phyloP scores from a whole-genome alignment of 1,140 invertebrate species.

The Megalopta genalis region DNA sequence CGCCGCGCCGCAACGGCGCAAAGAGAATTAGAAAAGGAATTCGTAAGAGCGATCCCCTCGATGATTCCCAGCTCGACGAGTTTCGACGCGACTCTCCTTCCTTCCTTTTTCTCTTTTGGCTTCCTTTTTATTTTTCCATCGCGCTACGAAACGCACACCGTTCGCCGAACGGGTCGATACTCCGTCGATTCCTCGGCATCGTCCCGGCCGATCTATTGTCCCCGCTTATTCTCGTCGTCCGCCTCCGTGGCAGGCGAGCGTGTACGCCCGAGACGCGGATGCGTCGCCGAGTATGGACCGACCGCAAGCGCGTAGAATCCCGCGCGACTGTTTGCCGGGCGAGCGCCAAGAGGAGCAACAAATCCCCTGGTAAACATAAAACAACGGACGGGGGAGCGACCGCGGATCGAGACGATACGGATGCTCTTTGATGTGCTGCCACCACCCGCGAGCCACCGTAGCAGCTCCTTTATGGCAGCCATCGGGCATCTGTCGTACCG shows the following conservation, averaged over 20 bases:
- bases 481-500: conserved; percentile 77
- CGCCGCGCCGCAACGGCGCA: not conserved
- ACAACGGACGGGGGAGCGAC: conserved; percentile 22
- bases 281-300: conserved; percentile 22
- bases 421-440: conserved; percentile 63
- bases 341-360: conserved; percentile 42
- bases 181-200: not conserved
- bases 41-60: conserved; percentile 10
- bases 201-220: not conserved
- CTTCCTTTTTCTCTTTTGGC: not conserved
- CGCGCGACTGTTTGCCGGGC: conserved; percentile 30
- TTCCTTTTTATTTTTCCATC: too few species aligned
- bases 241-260: too few species aligned
- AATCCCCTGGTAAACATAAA: conserved; percentile 63
- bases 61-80: not conserved
- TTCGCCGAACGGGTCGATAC: not conserved
- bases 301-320: conserved; percentile 8
- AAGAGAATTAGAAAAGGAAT: conserved; percentile 37
- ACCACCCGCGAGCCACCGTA: conserved; percentile 48
- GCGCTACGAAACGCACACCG: not conserved
- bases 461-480: conserved; percentile 68
- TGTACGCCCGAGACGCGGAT: too few species aligned
- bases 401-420: conserved; percentile 33
- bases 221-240: too few species aligned
- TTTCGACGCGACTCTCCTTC: not conserved